Evolutionary conservation across 2,113 vertebrate genomes (phyloP).

Genomic region (Nycticryphes semicollaris): DNA sequence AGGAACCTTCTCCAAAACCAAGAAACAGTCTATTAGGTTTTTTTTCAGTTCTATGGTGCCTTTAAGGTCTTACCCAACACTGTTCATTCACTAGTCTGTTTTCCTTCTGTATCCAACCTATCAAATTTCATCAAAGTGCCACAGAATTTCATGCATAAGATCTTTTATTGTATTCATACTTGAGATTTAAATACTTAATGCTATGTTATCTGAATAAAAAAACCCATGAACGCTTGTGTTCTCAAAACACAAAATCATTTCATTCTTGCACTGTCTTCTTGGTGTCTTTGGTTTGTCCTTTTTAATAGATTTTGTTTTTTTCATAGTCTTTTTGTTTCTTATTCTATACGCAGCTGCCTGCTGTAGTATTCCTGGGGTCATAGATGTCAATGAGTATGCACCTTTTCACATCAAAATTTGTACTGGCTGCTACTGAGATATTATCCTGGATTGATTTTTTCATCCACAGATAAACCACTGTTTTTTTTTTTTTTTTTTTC

Average conservation of each 20-base stretch:
- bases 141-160: background rate
- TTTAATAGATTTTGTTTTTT: background rate
- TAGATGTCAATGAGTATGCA: background rate
- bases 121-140: background rate
- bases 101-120: background rate
- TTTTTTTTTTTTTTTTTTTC: background rate
- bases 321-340: background rate
- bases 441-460: background rate
- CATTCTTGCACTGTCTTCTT: background rate
- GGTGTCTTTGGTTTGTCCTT: background rate
- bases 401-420: background rate
- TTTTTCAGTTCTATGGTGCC: background rate
- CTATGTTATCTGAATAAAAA: background rate
- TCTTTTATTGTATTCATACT: background rate
- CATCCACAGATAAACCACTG: background rate
- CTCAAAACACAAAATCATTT: background rate
- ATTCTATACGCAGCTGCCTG: background rate
- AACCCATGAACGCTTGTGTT: background rate
- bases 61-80: background rate
- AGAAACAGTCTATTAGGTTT: fast-evolving
- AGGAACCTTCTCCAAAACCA: background rate
- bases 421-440: background rate
- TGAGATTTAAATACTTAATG: background rate
- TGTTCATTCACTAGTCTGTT: background rate
- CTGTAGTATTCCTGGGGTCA: background rate